Evolutionary conservation across 2,113 vertebrate species (phyloP).

Genomic region (Mesitornis unicolor): DNA sequence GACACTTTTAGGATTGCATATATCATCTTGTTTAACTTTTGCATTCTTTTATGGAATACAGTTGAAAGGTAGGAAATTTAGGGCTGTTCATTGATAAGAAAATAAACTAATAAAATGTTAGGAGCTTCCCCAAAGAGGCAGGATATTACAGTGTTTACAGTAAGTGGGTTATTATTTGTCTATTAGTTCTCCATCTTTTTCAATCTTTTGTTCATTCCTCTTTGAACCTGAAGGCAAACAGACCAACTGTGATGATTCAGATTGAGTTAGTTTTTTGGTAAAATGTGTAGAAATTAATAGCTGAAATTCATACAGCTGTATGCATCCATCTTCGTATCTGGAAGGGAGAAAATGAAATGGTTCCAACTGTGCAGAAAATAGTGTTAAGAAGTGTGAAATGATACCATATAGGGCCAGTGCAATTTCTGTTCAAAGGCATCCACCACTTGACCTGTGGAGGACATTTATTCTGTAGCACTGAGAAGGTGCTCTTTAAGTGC

Average conservation of each 20-base stretch:
- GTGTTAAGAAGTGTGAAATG: background rate
- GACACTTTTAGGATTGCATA: slow-evolving; percentile 78
- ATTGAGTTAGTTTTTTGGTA: background rate
- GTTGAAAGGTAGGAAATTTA: slow-evolving; percentile 78
- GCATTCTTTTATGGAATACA: slow-evolving; percentile 77
- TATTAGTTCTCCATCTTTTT: slow-evolving; percentile 56
- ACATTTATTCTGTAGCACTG: background rate
- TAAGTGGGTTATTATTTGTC: slow-evolving; percentile 65
- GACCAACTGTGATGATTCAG: background rate
- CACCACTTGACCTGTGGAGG: background rate
- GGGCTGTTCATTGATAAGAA: slow-evolving; percentile 71
- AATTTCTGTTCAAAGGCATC: background rate
- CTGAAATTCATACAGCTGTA: background rate
- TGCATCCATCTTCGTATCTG: background rate
- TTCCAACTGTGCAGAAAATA: background rate
- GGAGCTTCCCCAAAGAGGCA: slow-evolving; percentile 70
- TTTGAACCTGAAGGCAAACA: background rate
- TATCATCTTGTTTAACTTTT: slow-evolving; percentile 79
- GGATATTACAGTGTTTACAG: slow-evolving; percentile 62
- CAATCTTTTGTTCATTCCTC: background rate
- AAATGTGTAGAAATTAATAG: background rate
- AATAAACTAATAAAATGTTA: slow-evolving; percentile 75
- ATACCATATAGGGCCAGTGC: background rate
- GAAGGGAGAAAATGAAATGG: background rate
- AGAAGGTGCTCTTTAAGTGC: background rate